Evolutionary conservation across 2,113 vertebrate species (phyloP), one percentile per base, ranked within the genome.

Genomic region (Petromus typicus): DNA sequence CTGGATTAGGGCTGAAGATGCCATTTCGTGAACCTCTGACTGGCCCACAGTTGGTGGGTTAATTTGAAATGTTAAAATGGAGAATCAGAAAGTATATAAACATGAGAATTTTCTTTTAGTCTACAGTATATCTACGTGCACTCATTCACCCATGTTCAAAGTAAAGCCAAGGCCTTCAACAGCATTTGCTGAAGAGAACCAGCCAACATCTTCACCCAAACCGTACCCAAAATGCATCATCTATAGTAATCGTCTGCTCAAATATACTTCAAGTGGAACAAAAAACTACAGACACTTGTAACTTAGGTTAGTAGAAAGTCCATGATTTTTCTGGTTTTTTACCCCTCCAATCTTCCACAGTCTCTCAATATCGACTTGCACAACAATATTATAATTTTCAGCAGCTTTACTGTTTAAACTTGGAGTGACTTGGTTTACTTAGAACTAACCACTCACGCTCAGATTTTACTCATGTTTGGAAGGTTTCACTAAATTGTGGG

Each of bases 61-160:
- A 23, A 87, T 57, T 87, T 45, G 11, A 59, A 91, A 87, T n/a
- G 4, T 78, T 83, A 91, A 91, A 89, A 27, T 32, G 18, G 32
- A 85, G 12, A 83, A 63, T 56, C n/a, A 82, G 83, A 84, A 93
- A 91, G 25, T 64, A 91, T 22, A 71, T 78, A 87, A 84, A 56
- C 2, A 23, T 90, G 48, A 59, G 5, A 16, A 67, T 54, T 88
- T 76, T 71, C 40, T 59, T 83, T 93, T 56, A 88, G 84, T 64
- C 73, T 89, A 67, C 85, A 80, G 57, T 32, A 76, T 48, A 66
- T 14, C 37, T 80, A 71, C 43, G 13, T 78, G 27, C 30, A 80
- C 51, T 86, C 37, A 45, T 67, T 88, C 84, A 78, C 7, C 59
- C 30, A 69, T 51, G 73, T 85, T 88, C 85, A 89, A 75, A 91